Evolutionary conservation across 2,113 vertebrate genomes (phyloP), one percentile per base, ranked within the genome.

Genomic region (Vanacampus margaritifer): DNA sequence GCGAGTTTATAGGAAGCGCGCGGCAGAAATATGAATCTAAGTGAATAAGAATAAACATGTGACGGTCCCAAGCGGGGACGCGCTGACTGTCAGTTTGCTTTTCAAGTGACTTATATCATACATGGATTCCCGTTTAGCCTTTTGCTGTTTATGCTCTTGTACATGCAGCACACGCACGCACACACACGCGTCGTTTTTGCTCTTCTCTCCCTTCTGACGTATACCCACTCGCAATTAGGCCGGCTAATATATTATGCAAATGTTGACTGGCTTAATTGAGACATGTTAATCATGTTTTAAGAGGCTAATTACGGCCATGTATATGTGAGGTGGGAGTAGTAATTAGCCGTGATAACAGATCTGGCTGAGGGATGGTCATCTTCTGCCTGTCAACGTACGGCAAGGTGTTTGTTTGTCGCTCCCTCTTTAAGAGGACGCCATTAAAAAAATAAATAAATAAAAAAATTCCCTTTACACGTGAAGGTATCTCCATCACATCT

Each of bases 231-330:
- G 92, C 95, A 94, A 95, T 92, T 93, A 97, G 94, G 94, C 94
- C 85, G 91, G 94, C 95, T 97, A 95, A 97, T 98, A 97, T 94
- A 94, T 98, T 98, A 98, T 98, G 96, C 96, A 98, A 98, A 98
- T 98, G 95, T 97, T 97, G 95, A 98, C 95, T 92, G 90, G 89
- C 88, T 89, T 92, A 93, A 93, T 93, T 93, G 96, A 98, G 96
- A 97, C 95, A 94, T 98, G 95, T 97, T 98, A 98, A 98, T 98
- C 95, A 98, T 96, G 95, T 98, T 92, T 98, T 98, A 98, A 96
- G 95, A 94, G 96, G 94, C 95, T 98, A 98, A 98, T 98, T 98
- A 98, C 94, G 95, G 94, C 94, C 95, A 95, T 98, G 95, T 90
- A 90, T 98, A 97, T 98, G 94, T 95, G 95, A 95, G 88, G 95